Conservation (phyloP, 1,140 invertebrate species). For the Branchinecta lynchi region DNA sequence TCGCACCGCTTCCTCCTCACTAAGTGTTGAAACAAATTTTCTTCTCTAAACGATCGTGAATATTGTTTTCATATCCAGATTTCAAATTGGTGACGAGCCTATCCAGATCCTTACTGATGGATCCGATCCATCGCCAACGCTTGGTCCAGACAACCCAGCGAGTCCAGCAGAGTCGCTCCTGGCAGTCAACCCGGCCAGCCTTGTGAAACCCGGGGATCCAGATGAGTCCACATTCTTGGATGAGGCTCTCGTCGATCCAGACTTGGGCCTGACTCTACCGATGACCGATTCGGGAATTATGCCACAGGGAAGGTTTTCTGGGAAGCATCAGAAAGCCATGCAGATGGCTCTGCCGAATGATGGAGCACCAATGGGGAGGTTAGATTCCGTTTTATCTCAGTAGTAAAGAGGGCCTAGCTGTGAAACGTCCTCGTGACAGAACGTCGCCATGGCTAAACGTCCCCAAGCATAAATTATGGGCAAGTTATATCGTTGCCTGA, state of each 20-base stretch:
- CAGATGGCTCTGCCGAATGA: background rate
- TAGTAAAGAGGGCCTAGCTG: no score
- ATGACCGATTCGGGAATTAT: background rate
- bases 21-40: no score
- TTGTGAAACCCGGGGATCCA: background rate
- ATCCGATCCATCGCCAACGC: background rate
- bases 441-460: no score
- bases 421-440: no score
- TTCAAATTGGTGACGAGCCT: conserved; percentile 6
- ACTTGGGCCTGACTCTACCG: background rate
- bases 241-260: background rate
- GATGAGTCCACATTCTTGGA: background rate
- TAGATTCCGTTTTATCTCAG: background rate
- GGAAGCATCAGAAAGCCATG: background rate
- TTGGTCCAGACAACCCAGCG: background rate
- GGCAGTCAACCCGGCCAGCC: background rate
- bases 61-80: background rate
- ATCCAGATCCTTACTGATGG: background rate
- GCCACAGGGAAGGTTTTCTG: background rate
- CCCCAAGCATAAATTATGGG: no score
- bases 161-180: background rate
- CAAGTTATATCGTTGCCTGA: no score
- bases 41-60: no score
- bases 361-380: background rate
- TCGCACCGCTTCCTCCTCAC: no score